phyloP scores from a whole-genome alignment of 2,888 invertebrate species.

The Pemphredon lugubris region DNA sequence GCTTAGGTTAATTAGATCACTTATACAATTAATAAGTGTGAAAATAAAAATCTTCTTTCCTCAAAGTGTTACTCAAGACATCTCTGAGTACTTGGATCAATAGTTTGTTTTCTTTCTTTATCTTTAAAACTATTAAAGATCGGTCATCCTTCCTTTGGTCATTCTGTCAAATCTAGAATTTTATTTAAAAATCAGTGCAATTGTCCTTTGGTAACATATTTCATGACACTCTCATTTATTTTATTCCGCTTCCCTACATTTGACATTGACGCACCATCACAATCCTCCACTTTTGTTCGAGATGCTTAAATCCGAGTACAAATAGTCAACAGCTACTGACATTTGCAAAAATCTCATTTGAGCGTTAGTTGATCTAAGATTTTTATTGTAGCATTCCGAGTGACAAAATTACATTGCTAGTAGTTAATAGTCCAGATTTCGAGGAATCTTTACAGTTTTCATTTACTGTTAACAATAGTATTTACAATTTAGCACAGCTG shows the following conservation, averaged over 20 bases:
- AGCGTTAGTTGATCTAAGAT: slow-evolving; percentile 22
- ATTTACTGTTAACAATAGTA: slow-evolving; percentile 54
- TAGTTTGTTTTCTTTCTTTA: slow-evolving; percentile 38
- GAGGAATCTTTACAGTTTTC: slow-evolving; percentile 55
- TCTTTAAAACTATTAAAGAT: slow-evolving; percentile 46
- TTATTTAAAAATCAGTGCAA: slow-evolving; percentile 65
- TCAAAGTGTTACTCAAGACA: slow-evolving; percentile 63
- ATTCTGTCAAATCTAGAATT: slow-evolving; percentile 62
- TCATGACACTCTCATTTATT: slow-evolving; percentile 48
- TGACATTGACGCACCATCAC: slow-evolving; percentile 51
- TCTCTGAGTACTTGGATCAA: slow-evolving; percentile 54
- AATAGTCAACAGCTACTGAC: slow-evolving; percentile 23
- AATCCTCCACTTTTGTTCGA: slow-evolving; percentile 32
- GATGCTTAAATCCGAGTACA: slow-evolving; percentile 27
- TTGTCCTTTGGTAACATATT: slow-evolving; percentile 76
- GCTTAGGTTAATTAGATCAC: slow-evolving; percentile 43
- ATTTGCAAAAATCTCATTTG: slow-evolving; percentile 53
- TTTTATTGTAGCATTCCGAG: slow-evolving; percentile 23
- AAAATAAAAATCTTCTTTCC: slow-evolving; percentile 60
- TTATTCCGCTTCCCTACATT: slow-evolving; percentile 28
- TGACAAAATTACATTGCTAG: slow-evolving; percentile 40
- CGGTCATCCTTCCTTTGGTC: slow-evolving; percentile 63
- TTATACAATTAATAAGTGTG: slow-evolving; percentile 51
- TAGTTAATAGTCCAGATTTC: slow-evolving; percentile 46
- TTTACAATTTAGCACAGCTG: slow-evolving; percentile 70